Evolutionary conservation across 2,113 vertebrate genomes (phyloP), one percentile per base, ranked within the genome.

Genomic region (Malurus elegans): DNA sequence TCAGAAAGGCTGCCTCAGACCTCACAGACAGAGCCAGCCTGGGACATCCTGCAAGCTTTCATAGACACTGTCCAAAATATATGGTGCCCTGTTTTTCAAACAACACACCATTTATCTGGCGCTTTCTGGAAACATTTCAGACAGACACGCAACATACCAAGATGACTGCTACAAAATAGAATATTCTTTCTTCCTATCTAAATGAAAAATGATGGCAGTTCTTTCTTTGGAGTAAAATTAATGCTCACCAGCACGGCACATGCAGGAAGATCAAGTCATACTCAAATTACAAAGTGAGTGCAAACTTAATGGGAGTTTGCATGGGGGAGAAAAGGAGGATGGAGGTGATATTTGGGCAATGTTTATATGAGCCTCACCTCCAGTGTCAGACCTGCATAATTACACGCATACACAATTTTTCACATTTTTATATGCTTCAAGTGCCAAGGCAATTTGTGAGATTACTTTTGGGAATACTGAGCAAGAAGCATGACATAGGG

Each of bases 61-160:
- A 78, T 95, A 96, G 90, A 93, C 79, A 74, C 51, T 78, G 36
- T 88, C 45, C 69, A 92, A 92, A 97, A 97, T 96, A 96, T 21
- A 90, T 70, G 78, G 78, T 97, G 79, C 76, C 93, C 78, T 85
- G 75, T 54, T 96, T 97, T 94, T 96, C 80, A 97, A 81, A 74
- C 74, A 94, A 88, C 95, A 94, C 93, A 61, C 76, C n/a, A 92
- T 97, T 96, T 96, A 87, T 97, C 91, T 92, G 62, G 66, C 58
- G 65, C 75, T 93, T 90, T 88, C 88, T 97, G 95, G 94, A 96
- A 92, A 81, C 50, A 7, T 92, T 94, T 97, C 94, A 94, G 79
- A 66, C 87, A 93, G 87, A 70, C 86, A 79, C 36, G 61, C 28
- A 95, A 54, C 79, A 85, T 76, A 93, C 90, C 88, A 95, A 60